Conservation (phyloP, 2,888 invertebrate species). For the Gibbula magus region DNA sequence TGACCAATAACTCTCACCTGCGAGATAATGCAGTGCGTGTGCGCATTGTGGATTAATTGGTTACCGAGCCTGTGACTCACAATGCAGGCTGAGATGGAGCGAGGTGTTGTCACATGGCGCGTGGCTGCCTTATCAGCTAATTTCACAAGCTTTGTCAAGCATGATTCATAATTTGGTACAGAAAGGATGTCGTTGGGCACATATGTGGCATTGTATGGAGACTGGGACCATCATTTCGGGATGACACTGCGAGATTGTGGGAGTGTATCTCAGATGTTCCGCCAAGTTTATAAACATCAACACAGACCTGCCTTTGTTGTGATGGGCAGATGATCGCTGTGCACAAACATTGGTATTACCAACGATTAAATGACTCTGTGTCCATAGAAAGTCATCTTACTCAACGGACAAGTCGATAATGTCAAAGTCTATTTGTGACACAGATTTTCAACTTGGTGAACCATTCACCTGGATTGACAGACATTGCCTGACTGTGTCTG, state of each 20-base stretch:
- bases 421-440: no score
- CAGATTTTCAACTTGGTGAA: no score
- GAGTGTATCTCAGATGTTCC: background rate
- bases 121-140: background rate
- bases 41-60: background rate
- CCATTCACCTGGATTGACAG: no score
- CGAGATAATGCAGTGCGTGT: background rate
- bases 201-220: background rate
- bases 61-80: background rate
- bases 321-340: background rate
- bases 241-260: no score
- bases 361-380: no score
- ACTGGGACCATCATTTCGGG: no score
- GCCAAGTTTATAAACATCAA: slow-evolving; percentile 5
- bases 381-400: no score
- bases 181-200: background rate
- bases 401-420: no score
- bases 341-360: no score
- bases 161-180: slow-evolving; percentile 4
- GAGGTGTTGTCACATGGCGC: slow-evolving; percentile 11
- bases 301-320: background rate
- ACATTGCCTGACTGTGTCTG: no score
- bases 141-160: background rate
- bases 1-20: background rate
- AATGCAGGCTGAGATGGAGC: background rate